phyloP scores from a whole-genome alignment of 2,113 vertebrate genomes.

The Narcine bancroftii region DNA sequence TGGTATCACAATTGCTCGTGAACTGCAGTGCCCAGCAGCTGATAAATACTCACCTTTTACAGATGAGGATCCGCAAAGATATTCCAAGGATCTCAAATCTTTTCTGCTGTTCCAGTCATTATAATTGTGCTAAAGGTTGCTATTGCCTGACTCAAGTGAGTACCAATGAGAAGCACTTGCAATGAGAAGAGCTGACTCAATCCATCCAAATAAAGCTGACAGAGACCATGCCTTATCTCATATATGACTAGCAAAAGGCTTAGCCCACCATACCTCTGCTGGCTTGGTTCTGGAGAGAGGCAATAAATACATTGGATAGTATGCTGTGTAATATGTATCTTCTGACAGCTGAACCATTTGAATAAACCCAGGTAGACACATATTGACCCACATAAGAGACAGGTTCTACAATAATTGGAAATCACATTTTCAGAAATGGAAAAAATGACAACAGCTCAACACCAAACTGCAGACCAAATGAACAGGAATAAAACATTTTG shows the following conservation, averaged over 20 bases:
- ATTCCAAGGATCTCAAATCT: no score
- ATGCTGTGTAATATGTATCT: background rate
- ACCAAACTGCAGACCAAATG: no score
- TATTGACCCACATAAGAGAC: background rate
- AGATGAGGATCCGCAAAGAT: no score
- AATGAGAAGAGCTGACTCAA: background rate
- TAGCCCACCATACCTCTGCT: background rate
- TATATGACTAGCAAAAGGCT: background rate
- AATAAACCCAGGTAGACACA: background rate
- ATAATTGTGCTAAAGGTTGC: background rate
- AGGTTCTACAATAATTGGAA: background rate
- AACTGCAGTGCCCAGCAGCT: no score
- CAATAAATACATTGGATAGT: background rate
- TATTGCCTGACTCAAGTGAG: background rate
- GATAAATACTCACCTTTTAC: no score
- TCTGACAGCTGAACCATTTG: background rate
- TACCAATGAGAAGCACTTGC: background rate
- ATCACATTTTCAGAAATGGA: background rate
- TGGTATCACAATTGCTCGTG: no score
- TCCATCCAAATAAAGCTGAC: background rate
- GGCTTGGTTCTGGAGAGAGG: background rate
- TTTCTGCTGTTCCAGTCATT: background rate
- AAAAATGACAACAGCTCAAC: background rate
- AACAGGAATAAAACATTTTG: conserved; percentile 15
- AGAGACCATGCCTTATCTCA: background rate